A percentile compares a stretch with the other conserved stretches of the same genome.
Evolutionary conservation across 2,113 vertebrate genomes (phyloP).

Genomic region (Himantopus leucocephalus): DNA sequence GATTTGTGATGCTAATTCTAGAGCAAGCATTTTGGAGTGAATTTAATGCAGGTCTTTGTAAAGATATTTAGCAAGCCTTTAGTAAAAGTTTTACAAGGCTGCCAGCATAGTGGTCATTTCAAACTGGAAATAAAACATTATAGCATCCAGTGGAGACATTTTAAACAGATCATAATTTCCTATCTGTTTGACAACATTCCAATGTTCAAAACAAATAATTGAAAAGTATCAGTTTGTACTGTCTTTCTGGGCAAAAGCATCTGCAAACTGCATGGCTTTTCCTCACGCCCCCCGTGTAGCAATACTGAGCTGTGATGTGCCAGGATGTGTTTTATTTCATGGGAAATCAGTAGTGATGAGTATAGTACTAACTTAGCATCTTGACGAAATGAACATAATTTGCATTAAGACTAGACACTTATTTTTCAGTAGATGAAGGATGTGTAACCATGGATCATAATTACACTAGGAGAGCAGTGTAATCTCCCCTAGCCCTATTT

Average conservation of each 20-base stretch:
- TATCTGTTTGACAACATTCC: not conserved
- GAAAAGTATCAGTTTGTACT: not conserved
- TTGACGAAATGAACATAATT: not conserved
- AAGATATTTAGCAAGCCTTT: not conserved
- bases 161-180: too few species aligned
- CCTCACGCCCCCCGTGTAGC: not conserved
- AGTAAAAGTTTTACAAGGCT: not conserved
- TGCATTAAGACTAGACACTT: conserved; percentile 20
- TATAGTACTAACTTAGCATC: not conserved
- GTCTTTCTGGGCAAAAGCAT: not conserved
- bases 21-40: not conserved
- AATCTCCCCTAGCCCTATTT: not conserved
- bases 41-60: not conserved
- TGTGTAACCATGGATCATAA: not conserved
- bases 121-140: not conserved
- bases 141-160: not conserved
- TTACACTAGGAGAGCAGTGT: not conserved
- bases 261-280: not conserved
- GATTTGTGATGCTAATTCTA: not conserved
- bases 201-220: not conserved
- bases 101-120: not conserved
- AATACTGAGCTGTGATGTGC: not conserved
- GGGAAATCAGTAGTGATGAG: not conserved
- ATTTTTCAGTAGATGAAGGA: not conserved
- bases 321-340: not conserved